Evolutionary conservation across 2,888 invertebrate genomes (phyloP).

Genomic region (Pycnomerus fuliginosus): DNA sequence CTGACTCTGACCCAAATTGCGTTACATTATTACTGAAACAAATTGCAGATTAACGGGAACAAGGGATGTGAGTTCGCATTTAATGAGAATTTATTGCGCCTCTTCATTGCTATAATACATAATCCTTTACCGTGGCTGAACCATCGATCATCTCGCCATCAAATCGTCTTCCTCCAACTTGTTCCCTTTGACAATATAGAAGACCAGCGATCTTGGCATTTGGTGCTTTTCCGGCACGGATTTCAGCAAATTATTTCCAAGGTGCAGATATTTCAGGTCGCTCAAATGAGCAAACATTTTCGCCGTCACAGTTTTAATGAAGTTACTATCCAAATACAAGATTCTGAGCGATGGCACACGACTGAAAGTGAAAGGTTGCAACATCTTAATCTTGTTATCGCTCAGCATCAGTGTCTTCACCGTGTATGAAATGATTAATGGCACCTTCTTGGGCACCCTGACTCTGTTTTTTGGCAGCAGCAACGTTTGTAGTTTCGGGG

Average conservation of each 20-base stretch:
- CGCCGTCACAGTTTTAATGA: slow-evolving; percentile 33
- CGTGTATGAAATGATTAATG: slow-evolving; percentile 36
- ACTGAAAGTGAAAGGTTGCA: slow-evolving; percentile 38
- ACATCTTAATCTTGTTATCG: slow-evolving; percentile 38
- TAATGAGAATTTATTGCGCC: too few relatives aligned
- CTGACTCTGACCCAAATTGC: too few relatives aligned
- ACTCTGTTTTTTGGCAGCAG: slow-evolving; percentile 34
- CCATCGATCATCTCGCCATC: neutral
- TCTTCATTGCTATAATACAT: too few relatives aligned
- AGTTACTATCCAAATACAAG: slow-evolving; percentile 45
- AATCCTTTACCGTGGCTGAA: too few relatives aligned
- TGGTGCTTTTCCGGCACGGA: slow-evolving; percentile 8
- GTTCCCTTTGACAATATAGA: slow-evolving; percentile 20
- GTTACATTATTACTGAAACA: too few relatives aligned
- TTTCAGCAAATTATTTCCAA: slow-evolving; percentile 38
- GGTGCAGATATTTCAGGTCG: slow-evolving; percentile 42
- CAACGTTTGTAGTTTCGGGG: slow-evolving; percentile 38
- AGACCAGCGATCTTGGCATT: slow-evolving; percentile 9
- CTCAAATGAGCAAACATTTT: slow-evolving; percentile 35
- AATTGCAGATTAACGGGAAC: too few relatives aligned
- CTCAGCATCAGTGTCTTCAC: slow-evolving; percentile 42
- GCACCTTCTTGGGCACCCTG: slow-evolving; percentile 35
- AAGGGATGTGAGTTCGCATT: too few relatives aligned
- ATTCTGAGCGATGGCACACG: slow-evolving; percentile 38
- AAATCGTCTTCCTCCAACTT: neutral